Conservation (phyloP, 1,140 invertebrate genomes). For the Bombus polaris region DNA sequence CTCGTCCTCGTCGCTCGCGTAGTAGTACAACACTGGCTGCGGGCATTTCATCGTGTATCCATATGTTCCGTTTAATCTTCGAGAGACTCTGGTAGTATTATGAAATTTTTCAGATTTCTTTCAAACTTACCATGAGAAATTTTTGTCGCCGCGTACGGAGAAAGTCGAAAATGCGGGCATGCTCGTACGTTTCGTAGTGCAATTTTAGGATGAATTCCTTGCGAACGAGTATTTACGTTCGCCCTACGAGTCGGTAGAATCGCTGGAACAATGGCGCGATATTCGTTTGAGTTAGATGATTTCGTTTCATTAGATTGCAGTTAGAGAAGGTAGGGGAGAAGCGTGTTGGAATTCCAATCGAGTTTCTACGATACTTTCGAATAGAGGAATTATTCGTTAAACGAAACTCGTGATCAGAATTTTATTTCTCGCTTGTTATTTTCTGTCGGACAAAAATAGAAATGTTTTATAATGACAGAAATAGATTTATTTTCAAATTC, state of each 20-base stretch:
- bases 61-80: constrained; percentile 7
- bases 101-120: not conserved
- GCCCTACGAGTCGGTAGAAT: too few species aligned
- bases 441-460: not conserved
- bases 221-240: too few species aligned
- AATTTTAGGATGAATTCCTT: too few species aligned
- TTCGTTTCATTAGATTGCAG: too few species aligned
- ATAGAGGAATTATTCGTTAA: too few species aligned
- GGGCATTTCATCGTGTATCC: not conserved
- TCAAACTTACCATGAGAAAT: not conserved
- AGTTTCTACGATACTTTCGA: too few species aligned
- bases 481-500: not conserved
- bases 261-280: too few species aligned
- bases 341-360: too few species aligned
- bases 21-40: not conserved
- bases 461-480: not conserved
- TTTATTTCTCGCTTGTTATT: not conserved
- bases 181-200: too few species aligned
- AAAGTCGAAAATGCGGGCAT: not conserved
- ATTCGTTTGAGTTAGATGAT: too few species aligned
- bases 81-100: not conserved
- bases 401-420: not conserved
- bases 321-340: too few species aligned
- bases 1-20: constrained; percentile 38
- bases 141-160: not conserved